phyloP scores from a whole-genome alignment of 2,888 invertebrate genomes.

The Eilema griseolum region DNA sequence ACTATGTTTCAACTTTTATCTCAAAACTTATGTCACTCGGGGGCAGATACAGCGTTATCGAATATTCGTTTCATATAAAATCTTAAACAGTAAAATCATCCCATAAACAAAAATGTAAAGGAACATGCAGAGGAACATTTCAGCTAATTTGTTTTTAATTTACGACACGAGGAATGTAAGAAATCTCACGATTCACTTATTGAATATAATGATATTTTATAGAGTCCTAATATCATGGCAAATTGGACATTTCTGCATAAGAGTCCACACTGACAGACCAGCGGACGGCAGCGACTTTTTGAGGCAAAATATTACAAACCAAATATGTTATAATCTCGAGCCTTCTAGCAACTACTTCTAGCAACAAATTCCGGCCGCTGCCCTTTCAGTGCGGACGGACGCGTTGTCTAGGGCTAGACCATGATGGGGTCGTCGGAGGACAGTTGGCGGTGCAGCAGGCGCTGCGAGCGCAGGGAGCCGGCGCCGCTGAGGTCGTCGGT shows the following conservation, averaged over 20 bases:
- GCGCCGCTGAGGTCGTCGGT: conserved; percentile 87
- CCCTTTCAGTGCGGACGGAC: too few species aligned
- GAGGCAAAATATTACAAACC: too few species aligned
- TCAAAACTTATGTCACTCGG: conserved; percentile 24
- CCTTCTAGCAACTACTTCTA: not conserved
- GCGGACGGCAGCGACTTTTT: not conserved
- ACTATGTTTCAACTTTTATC: conserved; percentile 30
- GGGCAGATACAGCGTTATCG: conserved; percentile 28
- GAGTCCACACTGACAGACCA: not conserved
- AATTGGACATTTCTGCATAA: conserved; percentile 38
- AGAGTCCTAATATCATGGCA: conserved; percentile 40
- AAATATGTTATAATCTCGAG: not conserved
- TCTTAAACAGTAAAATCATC: conserved; percentile 39
- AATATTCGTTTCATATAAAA: conserved; percentile 30
- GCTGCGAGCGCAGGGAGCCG: conserved; percentile 73
- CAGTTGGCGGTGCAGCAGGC: conserved; percentile 80
- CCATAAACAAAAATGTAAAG: conserved; percentile 42
- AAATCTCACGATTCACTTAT: conserved; percentile 44
- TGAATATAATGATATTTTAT: conserved; percentile 29
- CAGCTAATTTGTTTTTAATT: conserved; percentile 41
- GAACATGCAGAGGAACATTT: conserved; percentile 52
- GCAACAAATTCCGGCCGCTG: too few species aligned
- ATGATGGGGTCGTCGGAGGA: conserved; percentile 86
- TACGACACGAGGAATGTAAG: conserved; percentile 46
- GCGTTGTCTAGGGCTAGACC: conserved; percentile 62